These are phyloP conservation scores for Geodia barretti DNA, from an alignment of 37 sponge, comb jelly and placozoan genomes.

Conservation along the genomic window DNA sequence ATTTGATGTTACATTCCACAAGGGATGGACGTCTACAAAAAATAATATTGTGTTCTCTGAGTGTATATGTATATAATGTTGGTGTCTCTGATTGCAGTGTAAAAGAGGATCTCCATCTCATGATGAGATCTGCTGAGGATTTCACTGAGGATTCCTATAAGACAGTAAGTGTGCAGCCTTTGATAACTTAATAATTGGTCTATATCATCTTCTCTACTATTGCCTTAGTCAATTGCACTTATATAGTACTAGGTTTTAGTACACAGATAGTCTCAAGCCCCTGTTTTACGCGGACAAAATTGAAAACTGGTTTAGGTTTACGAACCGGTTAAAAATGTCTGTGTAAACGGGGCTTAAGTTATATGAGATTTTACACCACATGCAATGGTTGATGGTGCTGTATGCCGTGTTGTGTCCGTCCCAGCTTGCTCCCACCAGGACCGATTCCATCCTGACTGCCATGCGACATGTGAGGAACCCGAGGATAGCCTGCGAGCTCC, in stretches of 20 bases:
- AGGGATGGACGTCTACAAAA: too few relatives aligned
- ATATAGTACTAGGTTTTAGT: too few relatives aligned
- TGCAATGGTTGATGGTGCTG: not conserved
- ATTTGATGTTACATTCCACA: too few relatives aligned
- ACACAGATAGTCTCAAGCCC: too few relatives aligned
- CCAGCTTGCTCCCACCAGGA: slow-evolving; percentile 79
- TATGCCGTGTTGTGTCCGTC: not conserved
- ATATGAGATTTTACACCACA: not conserved
- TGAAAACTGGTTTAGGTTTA: too few relatives aligned
- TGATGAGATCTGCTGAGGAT: slow-evolving; percentile 32
- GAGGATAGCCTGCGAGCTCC: slow-evolving; percentile 41
- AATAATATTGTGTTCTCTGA: too few relatives aligned
- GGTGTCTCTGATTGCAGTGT: slow-evolving; percentile 12
- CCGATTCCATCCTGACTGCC: slow-evolving; percentile 53
- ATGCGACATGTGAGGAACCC: slow-evolving; percentile 76
- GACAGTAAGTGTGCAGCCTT: slow-evolving; percentile 35
- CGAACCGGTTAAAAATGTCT: too few relatives aligned
- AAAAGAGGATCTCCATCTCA: slow-evolving; percentile 46
- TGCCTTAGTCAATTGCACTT: too few relatives aligned
- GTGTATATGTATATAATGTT: too few relatives aligned
- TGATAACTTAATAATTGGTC: too few relatives aligned
- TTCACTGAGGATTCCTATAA: slow-evolving; percentile 32
- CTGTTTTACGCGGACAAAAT: too few relatives aligned
- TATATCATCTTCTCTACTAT: too few relatives aligned
- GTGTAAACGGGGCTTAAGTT: not conserved